Base-by-base conservation (phyloP, 2,113 vertebrate species). In the Indicator maculatus region DNA sequence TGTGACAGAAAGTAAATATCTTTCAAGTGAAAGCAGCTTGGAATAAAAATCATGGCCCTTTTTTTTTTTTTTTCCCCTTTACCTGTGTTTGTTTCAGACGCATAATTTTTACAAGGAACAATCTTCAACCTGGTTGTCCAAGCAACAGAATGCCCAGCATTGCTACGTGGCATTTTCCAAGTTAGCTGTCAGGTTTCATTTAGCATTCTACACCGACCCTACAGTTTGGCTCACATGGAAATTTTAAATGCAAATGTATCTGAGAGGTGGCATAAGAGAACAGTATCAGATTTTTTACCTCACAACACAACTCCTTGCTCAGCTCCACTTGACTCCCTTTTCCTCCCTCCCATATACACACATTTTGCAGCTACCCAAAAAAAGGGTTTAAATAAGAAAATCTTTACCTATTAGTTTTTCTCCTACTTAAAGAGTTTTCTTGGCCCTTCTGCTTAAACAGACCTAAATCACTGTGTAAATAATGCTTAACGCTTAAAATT, bases 211-310 rank as follows among this genome's bases (percentile, higher is more conserved):
- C 30, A 45, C 55, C 4, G 26, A 21, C 82, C 73, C 55, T 83
- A 39, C 13, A 2, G 38, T 64, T 85, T 58, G 59, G 58, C 83
- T 92, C 0, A 21, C 76, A 63, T 84, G 47, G 56, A 89, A 90
- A 96, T 63, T 81, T 61, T 72, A 94, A 94, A 95, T 96, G 93
- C 75, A 96, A 81, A 94, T 89, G 21, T 67, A 92, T 94, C 90
- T 93, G 83, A 12, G 10, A 24, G 39, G 63, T 75, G 72, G 64
- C 55, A 58, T 4, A 21, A 86, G 55, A 70, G 69, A 95, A 88
- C 63, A 93, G 14, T 41, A 82, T 67, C 88, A 73, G 65, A 93
- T 87, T 86, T 86, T 90, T 91, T 64, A 91, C 82, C 52, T 89
- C 56, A 30, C 39, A 65, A 2, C 2, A 66, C 55, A 72, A 73